phyloP scores from a whole-genome alignment of 2,113 vertebrate species.

The Eulemur rufifrons region DNA sequence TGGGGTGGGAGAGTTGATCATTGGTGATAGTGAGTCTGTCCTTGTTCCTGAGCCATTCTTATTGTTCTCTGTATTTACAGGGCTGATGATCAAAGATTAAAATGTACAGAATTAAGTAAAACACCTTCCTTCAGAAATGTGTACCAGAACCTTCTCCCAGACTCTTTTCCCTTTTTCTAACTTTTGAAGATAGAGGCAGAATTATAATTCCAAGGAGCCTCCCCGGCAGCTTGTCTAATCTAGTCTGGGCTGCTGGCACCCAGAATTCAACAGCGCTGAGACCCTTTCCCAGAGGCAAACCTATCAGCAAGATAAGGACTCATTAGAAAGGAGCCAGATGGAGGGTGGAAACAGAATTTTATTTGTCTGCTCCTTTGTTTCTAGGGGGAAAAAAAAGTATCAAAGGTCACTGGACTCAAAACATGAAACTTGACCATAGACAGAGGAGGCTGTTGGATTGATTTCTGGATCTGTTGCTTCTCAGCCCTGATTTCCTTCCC shows the following conservation, averaged over 20 bases:
- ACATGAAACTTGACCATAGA: not conserved
- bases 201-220: slow-evolving; percentile 31
- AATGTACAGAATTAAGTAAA: slow-evolving; percentile 64
- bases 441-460: not conserved
- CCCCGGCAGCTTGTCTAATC: not conserved
- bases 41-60: slow-evolving; percentile 79
- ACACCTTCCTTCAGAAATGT: slow-evolving; percentile 51
- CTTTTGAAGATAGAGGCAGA: not conserved
- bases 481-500: not conserved
- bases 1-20: slow-evolving; percentile 75
- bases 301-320: slow-evolving; percentile 3
- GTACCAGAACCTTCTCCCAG: not conserved
- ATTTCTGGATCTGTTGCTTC: not conserved
- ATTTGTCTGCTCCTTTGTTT: slow-evolving; percentile 32
- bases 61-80: slow-evolving; percentile 73
- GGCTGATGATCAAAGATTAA: slow-evolving; percentile 71
- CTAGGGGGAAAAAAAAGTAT: slow-evolving; percentile 32
- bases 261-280: not conserved
- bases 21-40: slow-evolving; percentile 81
- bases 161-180: not conserved
- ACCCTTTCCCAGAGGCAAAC: not conserved
- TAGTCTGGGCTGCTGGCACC: not conserved
- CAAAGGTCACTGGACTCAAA: not conserved
- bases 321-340: not conserved
- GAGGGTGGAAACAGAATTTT: not conserved